Conservation (phyloP, 2,113 vertebrate species). For the Albula goreensis region DNA sequence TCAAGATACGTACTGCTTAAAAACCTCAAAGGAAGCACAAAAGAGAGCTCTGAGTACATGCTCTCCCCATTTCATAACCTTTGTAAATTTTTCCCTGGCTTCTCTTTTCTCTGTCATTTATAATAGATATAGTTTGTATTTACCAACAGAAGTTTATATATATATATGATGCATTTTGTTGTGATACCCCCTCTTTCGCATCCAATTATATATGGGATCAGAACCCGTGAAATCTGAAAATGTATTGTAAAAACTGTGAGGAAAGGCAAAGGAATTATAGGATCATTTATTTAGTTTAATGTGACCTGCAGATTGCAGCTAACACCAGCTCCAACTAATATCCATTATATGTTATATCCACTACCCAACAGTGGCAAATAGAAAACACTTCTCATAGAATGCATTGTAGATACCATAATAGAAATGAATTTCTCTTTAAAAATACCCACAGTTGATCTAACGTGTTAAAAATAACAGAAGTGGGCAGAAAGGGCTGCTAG, state of each 20-base stretch:
- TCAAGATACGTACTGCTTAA: conserved; percentile 46
- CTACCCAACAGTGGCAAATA: too few relatives aligned
- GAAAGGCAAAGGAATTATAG: conserved; percentile 22
- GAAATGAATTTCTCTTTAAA: too few relatives aligned
- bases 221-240: conserved; percentile 46
- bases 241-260: conserved; percentile 40
- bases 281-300: neutral
- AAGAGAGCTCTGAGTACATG: conserved; percentile 53
- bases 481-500: too few relatives aligned
- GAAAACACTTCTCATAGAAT: too few relatives aligned
- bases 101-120: conserved; percentile 55
- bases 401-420: too few relatives aligned
- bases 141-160: conserved; percentile 43
- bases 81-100: conserved; percentile 50
- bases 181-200: conserved; percentile 53
- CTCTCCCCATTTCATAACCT: conserved; percentile 54
- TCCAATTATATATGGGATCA: conserved; percentile 57
- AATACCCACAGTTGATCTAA: too few relatives aligned
- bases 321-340: neutral
- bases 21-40: conserved; percentile 43
- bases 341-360: neutral
- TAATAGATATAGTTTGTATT: conserved; percentile 39
- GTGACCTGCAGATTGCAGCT: neutral
- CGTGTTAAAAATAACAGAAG: too few relatives aligned
- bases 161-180: conserved; percentile 49